Conservation (phyloP, 2,888 invertebrate species). For the Drosophila infuscata region DNA sequence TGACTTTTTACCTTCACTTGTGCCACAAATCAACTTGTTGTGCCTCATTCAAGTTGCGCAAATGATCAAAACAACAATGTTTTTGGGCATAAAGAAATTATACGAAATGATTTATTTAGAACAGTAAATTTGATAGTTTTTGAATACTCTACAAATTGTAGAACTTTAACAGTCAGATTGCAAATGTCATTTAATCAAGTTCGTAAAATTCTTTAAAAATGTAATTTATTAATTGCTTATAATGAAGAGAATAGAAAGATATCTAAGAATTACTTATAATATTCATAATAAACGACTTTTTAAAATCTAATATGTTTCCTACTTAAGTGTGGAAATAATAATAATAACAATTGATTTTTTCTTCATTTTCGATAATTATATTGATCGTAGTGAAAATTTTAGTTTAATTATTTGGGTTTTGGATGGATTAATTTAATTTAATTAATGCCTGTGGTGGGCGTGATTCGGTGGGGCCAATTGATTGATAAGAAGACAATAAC, state of each 20-base stretch:
- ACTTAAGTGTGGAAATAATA: not conserved
- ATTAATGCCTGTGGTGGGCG: not conserved
- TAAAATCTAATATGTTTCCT: not conserved
- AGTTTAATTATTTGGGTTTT: not conserved
- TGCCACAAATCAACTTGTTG: conserved; percentile 6
- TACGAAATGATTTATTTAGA: not conserved
- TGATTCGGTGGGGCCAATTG: not conserved
- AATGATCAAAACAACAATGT: too few relatives aligned
- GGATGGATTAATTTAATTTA: not conserved
- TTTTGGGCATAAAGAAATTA: not conserved
- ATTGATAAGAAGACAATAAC: not conserved
- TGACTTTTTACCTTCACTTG: conserved; percentile 24
- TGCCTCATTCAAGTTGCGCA: not conserved
- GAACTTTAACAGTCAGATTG: not conserved
- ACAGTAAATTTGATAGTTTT: not conserved
- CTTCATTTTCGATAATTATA: not conserved
- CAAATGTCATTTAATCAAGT: not conserved
- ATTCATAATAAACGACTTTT: too few relatives aligned
- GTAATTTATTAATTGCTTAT: not conserved
- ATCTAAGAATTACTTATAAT: not conserved
- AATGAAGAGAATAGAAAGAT: not conserved
- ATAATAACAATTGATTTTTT: not conserved
- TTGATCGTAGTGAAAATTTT: not conserved
- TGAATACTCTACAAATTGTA: too few relatives aligned
- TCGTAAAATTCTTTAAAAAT: not conserved